Evolutionary conservation across 2,797 vertebrate genomes (phyloP).

Genomic region (Peromyscus aztecus): DNA sequence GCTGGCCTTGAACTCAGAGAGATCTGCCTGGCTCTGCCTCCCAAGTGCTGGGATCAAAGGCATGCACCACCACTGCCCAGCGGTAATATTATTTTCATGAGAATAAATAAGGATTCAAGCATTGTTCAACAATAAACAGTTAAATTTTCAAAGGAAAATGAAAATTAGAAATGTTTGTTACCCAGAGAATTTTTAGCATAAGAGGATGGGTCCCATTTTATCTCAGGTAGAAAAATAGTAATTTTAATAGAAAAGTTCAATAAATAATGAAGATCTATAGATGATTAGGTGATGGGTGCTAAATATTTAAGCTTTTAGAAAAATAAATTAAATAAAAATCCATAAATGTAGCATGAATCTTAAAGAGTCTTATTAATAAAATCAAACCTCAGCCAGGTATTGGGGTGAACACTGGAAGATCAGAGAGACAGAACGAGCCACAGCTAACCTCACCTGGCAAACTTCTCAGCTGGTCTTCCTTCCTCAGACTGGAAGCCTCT

Average conservation of each 20-base stretch:
- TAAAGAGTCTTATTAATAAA: too few relatives aligned
- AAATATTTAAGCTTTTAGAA: not conserved
- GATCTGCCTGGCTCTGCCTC: too few relatives aligned
- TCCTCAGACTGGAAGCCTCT: too few relatives aligned
- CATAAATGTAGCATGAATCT: too few relatives aligned
- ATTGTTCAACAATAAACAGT: slow-evolving; percentile 29
- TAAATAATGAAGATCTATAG: not conserved
- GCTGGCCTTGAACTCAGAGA: too few relatives aligned
- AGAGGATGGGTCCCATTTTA: not conserved
- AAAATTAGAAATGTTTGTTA: not conserved
- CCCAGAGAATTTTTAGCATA: not conserved
- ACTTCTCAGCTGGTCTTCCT: too few relatives aligned
- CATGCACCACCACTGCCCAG: too few relatives aligned
- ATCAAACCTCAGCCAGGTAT: too few relatives aligned
- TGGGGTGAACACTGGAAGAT: too few relatives aligned
- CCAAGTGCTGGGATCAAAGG: too few relatives aligned
- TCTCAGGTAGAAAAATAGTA: not conserved
- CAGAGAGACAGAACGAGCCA: too few relatives aligned
- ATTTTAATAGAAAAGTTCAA: not conserved
- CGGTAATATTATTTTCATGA: not conserved
- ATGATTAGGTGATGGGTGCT: not conserved
- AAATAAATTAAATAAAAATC: slow-evolving; percentile 15
- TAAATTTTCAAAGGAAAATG: slow-evolving; percentile 44
- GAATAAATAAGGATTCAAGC: slow-evolving; percentile 16
- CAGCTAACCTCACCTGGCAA: too few relatives aligned